Evolutionary conservation across 2,113 vertebrate genomes (phyloP).

Genomic region (Mesembrinibis cayennensis): DNA sequence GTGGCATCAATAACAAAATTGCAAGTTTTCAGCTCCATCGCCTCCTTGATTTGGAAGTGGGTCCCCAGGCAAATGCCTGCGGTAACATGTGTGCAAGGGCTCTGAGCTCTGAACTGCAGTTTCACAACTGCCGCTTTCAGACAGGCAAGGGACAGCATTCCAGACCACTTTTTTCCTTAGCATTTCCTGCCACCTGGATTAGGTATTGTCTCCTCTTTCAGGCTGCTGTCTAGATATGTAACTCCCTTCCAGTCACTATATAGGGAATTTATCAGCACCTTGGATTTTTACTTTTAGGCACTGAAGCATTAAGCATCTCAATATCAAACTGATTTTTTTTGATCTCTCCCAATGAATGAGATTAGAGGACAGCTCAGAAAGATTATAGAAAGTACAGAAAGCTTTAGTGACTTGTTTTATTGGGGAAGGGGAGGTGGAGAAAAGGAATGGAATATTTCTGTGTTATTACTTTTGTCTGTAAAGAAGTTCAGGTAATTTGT

Average conservation of each 20-base stretch:
- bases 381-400: background rate
- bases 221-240: background rate
- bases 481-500: background rate
- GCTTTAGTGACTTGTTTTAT: background rate
- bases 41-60: background rate
- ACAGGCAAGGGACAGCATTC: background rate
- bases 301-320: background rate
- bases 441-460: background rate
- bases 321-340: background rate
- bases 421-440: accelerated
- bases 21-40: background rate
- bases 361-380: background rate
- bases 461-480: background rate
- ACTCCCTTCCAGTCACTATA: background rate
- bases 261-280: background rate
- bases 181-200: background rate
- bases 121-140: background rate
- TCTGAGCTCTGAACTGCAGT: background rate
- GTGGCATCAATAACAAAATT: background rate
- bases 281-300: background rate
- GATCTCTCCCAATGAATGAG: background rate
- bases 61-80: accelerated
- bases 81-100: background rate
- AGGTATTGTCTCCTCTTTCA: background rate
- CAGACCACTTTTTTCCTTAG: background rate